Conservation (phyloP, 2,888 invertebrate genomes). For the Spilarctia lutea region DNA sequence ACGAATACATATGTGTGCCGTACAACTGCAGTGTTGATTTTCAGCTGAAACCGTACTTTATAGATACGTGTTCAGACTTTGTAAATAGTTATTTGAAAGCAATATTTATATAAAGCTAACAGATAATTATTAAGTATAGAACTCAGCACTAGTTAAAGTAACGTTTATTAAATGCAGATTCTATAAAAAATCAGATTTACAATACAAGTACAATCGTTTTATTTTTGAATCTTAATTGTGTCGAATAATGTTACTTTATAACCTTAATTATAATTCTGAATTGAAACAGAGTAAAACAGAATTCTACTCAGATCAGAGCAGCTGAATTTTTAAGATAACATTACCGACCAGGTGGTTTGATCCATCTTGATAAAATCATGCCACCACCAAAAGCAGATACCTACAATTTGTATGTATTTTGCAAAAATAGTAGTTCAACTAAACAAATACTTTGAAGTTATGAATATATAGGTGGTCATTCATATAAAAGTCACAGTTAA, state of each 20-base stretch:
- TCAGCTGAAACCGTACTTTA: conserved; percentile 9
- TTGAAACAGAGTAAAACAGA: neutral
- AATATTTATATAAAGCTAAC: conserved; percentile 16
- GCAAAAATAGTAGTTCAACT: no score
- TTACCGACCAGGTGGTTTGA: neutral
- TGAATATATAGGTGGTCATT: no score
- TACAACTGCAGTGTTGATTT: conserved; percentile 10
- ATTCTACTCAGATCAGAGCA: neutral
- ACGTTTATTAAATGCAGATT: conserved; percentile 12
- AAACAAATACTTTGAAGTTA: no score
- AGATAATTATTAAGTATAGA: conserved; percentile 18
- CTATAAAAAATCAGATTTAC: neutral
- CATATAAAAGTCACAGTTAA: no score
- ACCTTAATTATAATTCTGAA: neutral
- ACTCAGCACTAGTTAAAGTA: conserved; percentile 30
- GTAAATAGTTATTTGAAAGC: conserved; percentile 14
- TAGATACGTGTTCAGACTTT: conserved; percentile 8
- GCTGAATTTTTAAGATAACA: no score
- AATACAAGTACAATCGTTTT: no score
- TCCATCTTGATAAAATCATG: no score
- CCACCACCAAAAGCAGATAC: no score
- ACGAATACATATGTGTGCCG: neutral
- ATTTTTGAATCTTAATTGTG: neutral
- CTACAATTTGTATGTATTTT: no score
- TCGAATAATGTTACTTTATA: neutral